Conservation (phyloP, 2,797 vertebrate species). For the Peromyscus aztecus region DNA sequence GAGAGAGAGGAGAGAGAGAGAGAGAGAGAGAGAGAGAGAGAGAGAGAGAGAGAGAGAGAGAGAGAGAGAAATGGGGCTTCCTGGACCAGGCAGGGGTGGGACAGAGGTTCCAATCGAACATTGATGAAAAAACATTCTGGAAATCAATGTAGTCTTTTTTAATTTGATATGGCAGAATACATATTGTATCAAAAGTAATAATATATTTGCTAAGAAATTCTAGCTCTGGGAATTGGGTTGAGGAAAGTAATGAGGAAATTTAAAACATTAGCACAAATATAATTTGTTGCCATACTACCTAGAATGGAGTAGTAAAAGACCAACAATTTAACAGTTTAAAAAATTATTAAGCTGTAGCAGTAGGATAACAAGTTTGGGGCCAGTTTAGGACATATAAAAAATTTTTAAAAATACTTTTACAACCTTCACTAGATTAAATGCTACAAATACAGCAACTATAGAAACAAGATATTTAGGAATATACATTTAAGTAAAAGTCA, state of each 20-base stretch:
- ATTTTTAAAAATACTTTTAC: background rate
- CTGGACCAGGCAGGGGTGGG: no score
- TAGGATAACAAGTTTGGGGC: background rate
- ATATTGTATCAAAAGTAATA: background rate
- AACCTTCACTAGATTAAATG: conserved; percentile 13
- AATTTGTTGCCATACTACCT: background rate
- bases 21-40: no score
- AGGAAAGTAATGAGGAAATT: conserved; percentile 19
- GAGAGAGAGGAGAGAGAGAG: no score
- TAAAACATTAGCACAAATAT: background rate
- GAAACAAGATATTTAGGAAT: background rate
- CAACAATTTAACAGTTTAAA: background rate
- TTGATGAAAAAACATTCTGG: background rate
- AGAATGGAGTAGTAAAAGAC: background rate
- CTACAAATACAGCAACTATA: background rate
- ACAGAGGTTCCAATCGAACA: no score
- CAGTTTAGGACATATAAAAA: background rate
- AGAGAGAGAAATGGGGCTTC: no score
- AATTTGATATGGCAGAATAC: background rate
- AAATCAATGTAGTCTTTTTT: background rate
- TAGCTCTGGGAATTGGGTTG: background rate
- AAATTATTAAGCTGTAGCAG: background rate
- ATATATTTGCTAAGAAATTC: background rate
- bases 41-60: no score
- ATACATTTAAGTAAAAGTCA: conserved; percentile 51